Conservation (phyloP, 2,113 vertebrate species). For the Coryphaenoides rupestris region DNA sequence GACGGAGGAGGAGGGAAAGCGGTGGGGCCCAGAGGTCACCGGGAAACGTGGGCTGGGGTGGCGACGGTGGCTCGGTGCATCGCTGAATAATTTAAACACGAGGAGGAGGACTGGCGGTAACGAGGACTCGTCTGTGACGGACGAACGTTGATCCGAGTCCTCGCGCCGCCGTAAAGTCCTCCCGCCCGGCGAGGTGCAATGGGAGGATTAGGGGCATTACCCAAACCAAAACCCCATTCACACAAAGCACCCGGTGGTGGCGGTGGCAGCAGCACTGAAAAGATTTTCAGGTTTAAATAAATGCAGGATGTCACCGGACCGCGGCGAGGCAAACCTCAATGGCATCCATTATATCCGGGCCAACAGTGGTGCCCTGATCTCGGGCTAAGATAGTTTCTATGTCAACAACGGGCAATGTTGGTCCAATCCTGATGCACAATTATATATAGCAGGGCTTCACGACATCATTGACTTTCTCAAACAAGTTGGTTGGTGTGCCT, state of each 20-base stretch:
- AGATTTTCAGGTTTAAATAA: conserved; percentile 30
- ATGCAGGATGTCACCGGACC: conserved; percentile 29
- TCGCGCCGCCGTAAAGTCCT: too few species aligned
- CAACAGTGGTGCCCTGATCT: not conserved
- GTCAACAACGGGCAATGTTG: conserved; percentile 15
- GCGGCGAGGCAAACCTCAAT: conserved; percentile 32
- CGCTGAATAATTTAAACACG: conserved; percentile 6
- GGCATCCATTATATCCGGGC: conserved; percentile 12
- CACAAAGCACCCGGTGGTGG: conserved; percentile 33
- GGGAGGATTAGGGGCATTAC: conserved; percentile 49
- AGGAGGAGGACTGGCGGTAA: not conserved
- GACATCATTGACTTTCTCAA: too few species aligned
- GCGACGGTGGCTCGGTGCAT: not conserved
- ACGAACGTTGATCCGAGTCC: conserved; percentile 19
- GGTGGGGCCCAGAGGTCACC: too few species aligned
- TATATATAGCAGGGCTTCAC: too few species aligned
- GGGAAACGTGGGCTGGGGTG: too few species aligned
- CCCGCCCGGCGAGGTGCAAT: conserved; percentile 42
- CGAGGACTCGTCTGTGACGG: not conserved
- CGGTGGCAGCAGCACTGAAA: too few species aligned
- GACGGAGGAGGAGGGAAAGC: too few species aligned
- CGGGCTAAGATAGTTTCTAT: conserved; percentile 9
- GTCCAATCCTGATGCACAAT: not conserved
- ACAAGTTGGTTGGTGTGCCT: too few species aligned
- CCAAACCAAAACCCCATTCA: conserved; percentile 42